Base-by-base conservation (phyloP, 2,113 vertebrate genomes). In the Oceanites oceanicus region DNA sequence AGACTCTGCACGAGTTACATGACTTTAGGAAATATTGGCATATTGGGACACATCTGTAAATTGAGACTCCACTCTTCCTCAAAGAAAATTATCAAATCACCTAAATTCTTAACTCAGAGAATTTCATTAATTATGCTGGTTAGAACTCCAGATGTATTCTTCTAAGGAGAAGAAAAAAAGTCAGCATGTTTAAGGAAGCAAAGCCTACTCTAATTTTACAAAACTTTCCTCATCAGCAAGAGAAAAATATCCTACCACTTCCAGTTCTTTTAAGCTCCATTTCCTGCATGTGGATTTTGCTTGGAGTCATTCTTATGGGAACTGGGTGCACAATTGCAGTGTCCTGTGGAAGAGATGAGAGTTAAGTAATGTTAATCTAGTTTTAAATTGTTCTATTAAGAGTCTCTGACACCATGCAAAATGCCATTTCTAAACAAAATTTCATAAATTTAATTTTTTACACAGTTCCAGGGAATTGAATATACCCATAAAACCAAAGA, bases 231-330 rank as follows among this genome's bases (percentile, higher is more conserved):
- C 18, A 59, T 56, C 30, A 86, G 21, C 32, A 86, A 86, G 13
- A 70, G 22, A 90, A 90, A 90, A 90, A 86, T 42, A 75, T 45
- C 96, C 98, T 98, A 99, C 99, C 99, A 50, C 99, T 99, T 98
- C 99, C 98, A 47, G 99, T 99, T 96, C 99, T 99, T 97, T 99
- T 99, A 88, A 99, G 98, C 93, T 99, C 99, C 99, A 99, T 99
- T 97, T 99, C 99, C 98, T 99, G 99, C 99, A 99, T 99, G 96
- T 99, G 99, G 95, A 99, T 99, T 98, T 99, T 99, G 98, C 99
- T 99, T 93, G 99, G 99, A 32, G 99, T 99, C 99, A 99, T 99
- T 86, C 99, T 98, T 94, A 99, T 99, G 88, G 99, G 99, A 92
- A 99, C 99, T 21, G 99, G 99, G 94, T 99, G 99, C 83, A 99